Evolutionary conservation across 1,140 invertebrate genomes (phyloP).

Genomic region (Globodera rostochiensis): DNA sequence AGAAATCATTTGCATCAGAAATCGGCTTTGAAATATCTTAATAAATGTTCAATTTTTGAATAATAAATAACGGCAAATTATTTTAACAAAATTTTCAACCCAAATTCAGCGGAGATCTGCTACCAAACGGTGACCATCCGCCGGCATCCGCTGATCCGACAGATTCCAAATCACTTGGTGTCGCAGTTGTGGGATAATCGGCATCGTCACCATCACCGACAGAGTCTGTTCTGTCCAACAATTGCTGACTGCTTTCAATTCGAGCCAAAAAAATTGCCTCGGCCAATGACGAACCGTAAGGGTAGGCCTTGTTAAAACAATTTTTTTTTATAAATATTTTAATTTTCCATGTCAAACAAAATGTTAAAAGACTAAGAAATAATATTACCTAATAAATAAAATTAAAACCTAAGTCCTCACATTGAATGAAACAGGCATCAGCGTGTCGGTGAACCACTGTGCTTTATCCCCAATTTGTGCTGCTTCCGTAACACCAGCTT

Average conservation of each 20-base stretch:
- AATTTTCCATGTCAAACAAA: not conserved
- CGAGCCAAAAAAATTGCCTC: conserved; percentile 55
- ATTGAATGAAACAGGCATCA: conserved; percentile 86
- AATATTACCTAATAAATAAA: conserved; percentile 14
- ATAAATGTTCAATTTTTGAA: conserved; percentile 28
- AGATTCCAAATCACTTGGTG: conserved; percentile 38
- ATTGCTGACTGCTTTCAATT: conserved; percentile 22
- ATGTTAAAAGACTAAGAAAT: conserved; percentile 2
- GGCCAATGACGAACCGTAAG: conserved; percentile 65
- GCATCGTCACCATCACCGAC: conserved; percentile 26
- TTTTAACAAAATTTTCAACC: conserved; percentile 17
- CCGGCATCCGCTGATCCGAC: conserved; percentile 20
- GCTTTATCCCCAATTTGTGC: conserved; percentile 91
- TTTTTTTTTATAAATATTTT: not conserved
- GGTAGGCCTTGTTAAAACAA: conserved; percentile 50
- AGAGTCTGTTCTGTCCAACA: conserved; percentile 22
- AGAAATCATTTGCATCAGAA: conserved; percentile 61
- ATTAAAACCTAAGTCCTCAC: conserved; percentile 72
- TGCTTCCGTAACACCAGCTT: conserved; percentile 89
- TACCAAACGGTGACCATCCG: conserved; percentile 29
- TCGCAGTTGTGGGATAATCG: conserved; percentile 25
- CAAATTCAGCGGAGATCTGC: conserved; percentile 29
- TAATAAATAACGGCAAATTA: not conserved
- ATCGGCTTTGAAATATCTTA: conserved; percentile 52
- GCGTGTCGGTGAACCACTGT: conserved; percentile 83